Conservation (phyloP, 2,113 vertebrate genomes). For the Hipposideros armiger region DNA sequence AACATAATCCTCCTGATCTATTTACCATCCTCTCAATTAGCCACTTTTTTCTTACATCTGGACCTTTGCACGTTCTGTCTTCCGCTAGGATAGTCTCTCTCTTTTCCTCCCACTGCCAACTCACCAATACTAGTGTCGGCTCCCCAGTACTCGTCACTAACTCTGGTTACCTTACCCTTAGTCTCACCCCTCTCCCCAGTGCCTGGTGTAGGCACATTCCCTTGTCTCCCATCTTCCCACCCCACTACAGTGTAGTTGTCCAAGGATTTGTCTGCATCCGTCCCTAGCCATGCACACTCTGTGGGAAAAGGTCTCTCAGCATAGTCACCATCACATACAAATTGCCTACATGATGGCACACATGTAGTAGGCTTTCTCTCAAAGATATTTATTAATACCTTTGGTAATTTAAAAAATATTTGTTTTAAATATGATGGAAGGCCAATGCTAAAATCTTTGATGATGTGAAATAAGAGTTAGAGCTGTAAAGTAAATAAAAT, state of each 20-base stretch:
- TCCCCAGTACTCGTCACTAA: not conserved
- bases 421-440: not conserved
- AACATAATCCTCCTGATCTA: not conserved
- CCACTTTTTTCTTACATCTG: not conserved
- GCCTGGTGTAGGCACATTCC: too few relatives aligned
- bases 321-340: not conserved
- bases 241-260: accelerated
- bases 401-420: not conserved
- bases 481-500: not conserved
- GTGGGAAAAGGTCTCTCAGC: not conserved
- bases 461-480: too few relatives aligned
- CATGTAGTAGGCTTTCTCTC: not conserved
- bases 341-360: not conserved
- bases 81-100: not conserved
- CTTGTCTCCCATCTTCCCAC: accelerated
- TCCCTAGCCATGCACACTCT: not conserved
- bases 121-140: not conserved
- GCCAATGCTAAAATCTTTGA: too few relatives aligned
- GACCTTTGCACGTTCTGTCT: not conserved
- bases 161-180: not conserved
- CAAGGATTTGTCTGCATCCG: not conserved
- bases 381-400: not conserved
- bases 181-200: not conserved
- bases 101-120: not conserved
- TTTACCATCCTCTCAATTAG: not conserved